Conservation (phyloP, 2,888 invertebrate genomes). For the Chymomyza amoena region DNA sequence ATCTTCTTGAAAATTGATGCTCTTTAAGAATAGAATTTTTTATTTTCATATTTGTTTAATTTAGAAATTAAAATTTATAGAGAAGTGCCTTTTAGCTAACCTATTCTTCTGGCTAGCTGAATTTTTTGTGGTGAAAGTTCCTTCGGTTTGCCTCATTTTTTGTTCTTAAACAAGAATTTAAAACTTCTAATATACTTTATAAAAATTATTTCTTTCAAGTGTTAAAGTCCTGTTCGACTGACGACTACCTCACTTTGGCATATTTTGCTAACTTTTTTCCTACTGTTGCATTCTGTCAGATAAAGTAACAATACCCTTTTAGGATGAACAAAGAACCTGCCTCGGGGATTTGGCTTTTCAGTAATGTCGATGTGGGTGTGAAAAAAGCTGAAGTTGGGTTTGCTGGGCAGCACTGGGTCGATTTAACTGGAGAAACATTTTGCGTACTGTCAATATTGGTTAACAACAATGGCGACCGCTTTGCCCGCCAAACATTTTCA, state of each 20-base stretch:
- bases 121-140: too few species aligned
- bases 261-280: neutral
- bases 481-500: too few species aligned
- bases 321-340: neutral
- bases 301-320: neutral
- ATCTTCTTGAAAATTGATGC: too few species aligned
- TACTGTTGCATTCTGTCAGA: neutral
- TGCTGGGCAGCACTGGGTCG: neutral
- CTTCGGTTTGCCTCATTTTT: too few species aligned
- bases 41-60: too few species aligned
- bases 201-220: neutral
- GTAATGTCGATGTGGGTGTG: neutral
- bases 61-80: too few species aligned
- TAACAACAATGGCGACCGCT: neutral
- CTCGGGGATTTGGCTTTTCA: neutral
- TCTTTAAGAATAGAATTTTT: too few species aligned
- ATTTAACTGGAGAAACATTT: neutral
- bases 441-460: neutral
- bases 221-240: neutral
- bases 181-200: neutral
- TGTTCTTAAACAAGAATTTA: too few species aligned
- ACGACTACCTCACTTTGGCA: neutral
- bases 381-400: neutral
- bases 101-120: too few species aligned
- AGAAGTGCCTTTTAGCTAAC: too few species aligned